These are phyloP conservation scores for Hyposmocoma kahamanoa DNA, from an alignment of 1,140 invertebrate species.

Conservation along the genomic window DNA sequence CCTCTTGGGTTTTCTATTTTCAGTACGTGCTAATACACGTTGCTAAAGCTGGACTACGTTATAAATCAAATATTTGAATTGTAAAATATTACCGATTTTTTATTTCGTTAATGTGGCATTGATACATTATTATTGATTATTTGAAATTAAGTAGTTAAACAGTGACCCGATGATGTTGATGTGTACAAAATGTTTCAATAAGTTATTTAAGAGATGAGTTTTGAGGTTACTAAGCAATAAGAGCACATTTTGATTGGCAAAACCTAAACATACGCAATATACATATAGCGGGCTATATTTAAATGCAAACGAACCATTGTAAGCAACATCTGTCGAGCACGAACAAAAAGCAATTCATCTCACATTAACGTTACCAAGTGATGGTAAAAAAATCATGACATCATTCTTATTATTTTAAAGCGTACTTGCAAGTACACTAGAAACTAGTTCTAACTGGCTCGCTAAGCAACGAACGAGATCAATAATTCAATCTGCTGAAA, in stretches of 20 bases:
- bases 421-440: slow-evolving; percentile 6
- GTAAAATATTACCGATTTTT: too few species aligned
- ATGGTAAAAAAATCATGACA: slow-evolving; percentile 53
- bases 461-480: slow-evolving; percentile 23
- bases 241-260: slow-evolving; percentile 4
- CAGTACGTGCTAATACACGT: too few species aligned
- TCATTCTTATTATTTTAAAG: slow-evolving; percentile 38
- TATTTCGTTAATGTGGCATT: too few species aligned
- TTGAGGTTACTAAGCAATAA: too few species aligned
- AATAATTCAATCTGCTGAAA: slow-evolving; percentile 37
- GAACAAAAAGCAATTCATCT: slow-evolving; percentile 55
- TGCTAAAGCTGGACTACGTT: too few species aligned
- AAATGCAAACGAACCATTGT: slow-evolving; percentile 42
- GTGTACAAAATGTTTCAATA: too few species aligned
- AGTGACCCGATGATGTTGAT: too few species aligned
- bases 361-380: slow-evolving; percentile 37
- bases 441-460: slow-evolving; percentile 10
- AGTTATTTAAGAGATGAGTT: too few species aligned
- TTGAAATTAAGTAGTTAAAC: too few species aligned
- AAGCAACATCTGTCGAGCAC: slow-evolving; percentile 39
- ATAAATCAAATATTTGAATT: too few species aligned
- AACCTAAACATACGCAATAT: slow-evolving; percentile 5
- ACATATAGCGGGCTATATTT: slow-evolving; percentile 12
- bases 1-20: too few species aligned
- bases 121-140: too few species aligned